Evolutionary conservation across 2,113 vertebrate genomes (phyloP).

Genomic region (Nothobranchius kuhntae): DNA sequence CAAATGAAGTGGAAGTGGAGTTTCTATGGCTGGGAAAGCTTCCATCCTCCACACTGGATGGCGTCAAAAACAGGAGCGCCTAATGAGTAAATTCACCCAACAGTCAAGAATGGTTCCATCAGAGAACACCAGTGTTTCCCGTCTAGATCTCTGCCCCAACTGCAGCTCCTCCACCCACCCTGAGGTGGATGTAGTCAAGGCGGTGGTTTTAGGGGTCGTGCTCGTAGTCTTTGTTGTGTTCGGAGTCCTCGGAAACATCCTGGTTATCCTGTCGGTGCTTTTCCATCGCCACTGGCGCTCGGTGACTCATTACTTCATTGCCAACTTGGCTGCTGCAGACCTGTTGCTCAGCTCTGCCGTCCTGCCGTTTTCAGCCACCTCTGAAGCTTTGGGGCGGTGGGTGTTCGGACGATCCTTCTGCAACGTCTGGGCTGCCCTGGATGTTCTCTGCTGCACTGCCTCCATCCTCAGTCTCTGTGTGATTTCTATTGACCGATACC

Average conservation of each 20-base stretch:
- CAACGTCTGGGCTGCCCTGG: conserved; percentile 92
- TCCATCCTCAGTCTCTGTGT: conserved; percentile 95
- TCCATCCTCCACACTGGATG: conserved; percentile 16
- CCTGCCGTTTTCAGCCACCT: conserved; percentile 93
- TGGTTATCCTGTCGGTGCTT: conserved; percentile 93
- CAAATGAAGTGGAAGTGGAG: conserved; percentile 32
- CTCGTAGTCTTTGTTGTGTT: conserved; percentile 88
- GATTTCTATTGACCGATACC: conserved; percentile 95
- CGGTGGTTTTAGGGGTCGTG: conserved; percentile 84
- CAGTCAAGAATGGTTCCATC: conserved; percentile 78
- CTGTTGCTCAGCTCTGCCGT: conserved; percentile 91
- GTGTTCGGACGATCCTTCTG: conserved; percentile 91
- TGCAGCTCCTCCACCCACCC: conserved; percentile 80
- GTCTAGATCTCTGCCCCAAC: conserved; percentile 80
- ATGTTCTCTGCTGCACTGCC: conserved; percentile 95
- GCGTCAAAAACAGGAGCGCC: conserved; percentile 6
- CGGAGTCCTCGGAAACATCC: conserved; percentile 91
- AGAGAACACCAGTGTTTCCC: conserved; percentile 72
- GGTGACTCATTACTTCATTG: conserved; percentile 94
- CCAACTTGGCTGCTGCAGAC: conserved; percentile 93
- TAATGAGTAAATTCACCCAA: neutral
- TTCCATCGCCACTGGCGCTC: conserved; percentile 92
- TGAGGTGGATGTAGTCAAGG: conserved; percentile 81
- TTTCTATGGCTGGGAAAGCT: conserved; percentile 25
- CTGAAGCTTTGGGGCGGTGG: conserved; percentile 91